A percentile compares a stretch with the other conserved stretches of the same genome.
These are phyloP conservation scores for Aphaenogaster rudis DNA, from an alignment of 1,140 invertebrate genomes.

Conservation along the genomic window DNA sequence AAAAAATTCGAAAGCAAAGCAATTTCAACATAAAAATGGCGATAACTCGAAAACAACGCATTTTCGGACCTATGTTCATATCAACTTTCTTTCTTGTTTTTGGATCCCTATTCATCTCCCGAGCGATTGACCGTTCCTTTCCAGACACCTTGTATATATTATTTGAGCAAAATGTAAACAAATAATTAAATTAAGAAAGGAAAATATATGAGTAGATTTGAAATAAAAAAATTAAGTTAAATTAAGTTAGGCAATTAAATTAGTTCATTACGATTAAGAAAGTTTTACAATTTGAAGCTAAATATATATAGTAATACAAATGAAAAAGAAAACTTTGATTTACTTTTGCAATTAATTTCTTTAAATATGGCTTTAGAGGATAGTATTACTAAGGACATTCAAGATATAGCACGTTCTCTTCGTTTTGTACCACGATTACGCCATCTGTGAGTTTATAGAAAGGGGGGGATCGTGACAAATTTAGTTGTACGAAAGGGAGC, in stretches of 20 bases:
- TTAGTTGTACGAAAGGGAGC: background rate
- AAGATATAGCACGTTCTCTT: background rate
- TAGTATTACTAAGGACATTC: background rate
- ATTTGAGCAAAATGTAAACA: background rate
- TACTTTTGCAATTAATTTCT: background rate
- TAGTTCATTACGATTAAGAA: background rate
- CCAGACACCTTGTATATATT: background rate
- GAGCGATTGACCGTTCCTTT: too few relatives aligned
- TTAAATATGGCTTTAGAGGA: background rate
- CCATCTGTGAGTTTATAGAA: background rate
- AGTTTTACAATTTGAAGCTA: background rate
- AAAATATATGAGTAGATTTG: background rate
- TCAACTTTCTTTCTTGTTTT: too few relatives aligned
- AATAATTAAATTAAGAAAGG: background rate
- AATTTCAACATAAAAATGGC: too few relatives aligned
- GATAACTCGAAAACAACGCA: too few relatives aligned
- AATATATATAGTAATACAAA: background rate
- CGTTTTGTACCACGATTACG: background rate
- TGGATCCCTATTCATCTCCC: too few relatives aligned
- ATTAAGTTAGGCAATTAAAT: background rate
- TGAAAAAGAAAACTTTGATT: background rate
- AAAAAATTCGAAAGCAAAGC: too few relatives aligned
- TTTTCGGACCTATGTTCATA: too few relatives aligned
- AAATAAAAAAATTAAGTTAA: slow-evolving; percentile 5
- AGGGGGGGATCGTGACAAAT: slow-evolving; percentile 6